phyloP scores from a whole-genome alignment of 2,113 vertebrate genomes.

The Indicator indicator region DNA sequence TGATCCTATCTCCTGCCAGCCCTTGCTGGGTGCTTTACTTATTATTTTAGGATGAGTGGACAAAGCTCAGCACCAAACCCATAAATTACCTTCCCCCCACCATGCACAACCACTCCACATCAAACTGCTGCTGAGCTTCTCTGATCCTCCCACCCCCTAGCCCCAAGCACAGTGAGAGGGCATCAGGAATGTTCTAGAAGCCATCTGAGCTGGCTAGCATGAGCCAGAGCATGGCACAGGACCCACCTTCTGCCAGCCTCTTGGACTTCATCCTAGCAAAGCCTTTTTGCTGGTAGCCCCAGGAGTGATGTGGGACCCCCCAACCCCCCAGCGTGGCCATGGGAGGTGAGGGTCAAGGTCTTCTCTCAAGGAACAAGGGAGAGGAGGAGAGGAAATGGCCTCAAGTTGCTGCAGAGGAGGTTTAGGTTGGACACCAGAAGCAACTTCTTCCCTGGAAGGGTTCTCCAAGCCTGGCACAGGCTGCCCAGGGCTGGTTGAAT shows the following conservation, averaged over 20 bases:
- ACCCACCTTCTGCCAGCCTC: background rate
- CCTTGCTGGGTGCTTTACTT: constrained; percentile 8
- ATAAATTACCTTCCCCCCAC: constrained; percentile 30
- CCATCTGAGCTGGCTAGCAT: rapidly evolving
- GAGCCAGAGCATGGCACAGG: rapidly evolving
- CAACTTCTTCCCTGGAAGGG: too few relatives aligned
- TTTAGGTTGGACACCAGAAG: too few relatives aligned
- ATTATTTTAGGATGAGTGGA: constrained; percentile 53
- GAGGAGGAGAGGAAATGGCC: too few relatives aligned
- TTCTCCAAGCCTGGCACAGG: too few relatives aligned
- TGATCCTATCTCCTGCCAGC: constrained; percentile 28
- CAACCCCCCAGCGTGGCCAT: too few relatives aligned
- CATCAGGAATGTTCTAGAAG: background rate
- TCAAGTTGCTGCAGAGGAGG: too few relatives aligned
- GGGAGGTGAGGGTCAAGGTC: too few relatives aligned
- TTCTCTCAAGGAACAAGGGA: too few relatives aligned
- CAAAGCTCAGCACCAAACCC: constrained; percentile 11
- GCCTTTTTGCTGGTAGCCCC: background rate
- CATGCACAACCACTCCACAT: background rate
- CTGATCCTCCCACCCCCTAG: background rate
- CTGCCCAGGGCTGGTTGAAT: too few relatives aligned
- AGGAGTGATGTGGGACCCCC: rapidly evolving
- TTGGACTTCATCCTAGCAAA: background rate
- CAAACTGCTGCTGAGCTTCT: background rate
- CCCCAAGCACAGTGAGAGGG: rapidly evolving